A percentile compares a stretch with the other conserved stretches of the same genome.
Conservation (phyloP, 1,140 invertebrate species). For the Mylabris phalerata region DNA sequence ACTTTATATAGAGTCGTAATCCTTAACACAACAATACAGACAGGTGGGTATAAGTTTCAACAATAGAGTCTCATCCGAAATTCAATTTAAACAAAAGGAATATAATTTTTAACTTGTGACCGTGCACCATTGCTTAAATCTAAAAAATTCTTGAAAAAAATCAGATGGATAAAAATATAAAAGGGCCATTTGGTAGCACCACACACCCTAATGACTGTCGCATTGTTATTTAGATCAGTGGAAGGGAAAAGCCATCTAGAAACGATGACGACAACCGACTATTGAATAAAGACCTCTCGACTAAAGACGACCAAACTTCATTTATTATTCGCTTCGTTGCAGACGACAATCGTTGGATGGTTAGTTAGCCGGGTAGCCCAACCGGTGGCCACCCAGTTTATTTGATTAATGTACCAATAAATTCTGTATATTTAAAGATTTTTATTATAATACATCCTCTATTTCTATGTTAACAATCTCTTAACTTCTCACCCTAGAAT, state of each 20-base stretch:
- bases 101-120: too few relatives aligned
- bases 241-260: too few relatives aligned
- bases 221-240: constrained; percentile 9
- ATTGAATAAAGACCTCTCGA: constrained; percentile 7
- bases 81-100: too few relatives aligned
- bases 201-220: background rate
- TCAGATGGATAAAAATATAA: background rate
- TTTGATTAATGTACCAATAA: constrained; percentile 14
- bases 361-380: background rate
- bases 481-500: too few relatives aligned
- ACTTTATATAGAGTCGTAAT: too few relatives aligned
- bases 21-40: too few relatives aligned
- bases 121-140: too few relatives aligned
- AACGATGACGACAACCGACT: background rate
- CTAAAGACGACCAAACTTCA: background rate
- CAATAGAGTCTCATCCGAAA: too few relatives aligned
- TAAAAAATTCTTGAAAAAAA: too few relatives aligned
- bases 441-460: constrained; percentile 8
- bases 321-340: constrained; percentile 10
- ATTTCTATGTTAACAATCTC: too few relatives aligned
- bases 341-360: constrained; percentile 6
- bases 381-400: constrained; percentile 9
- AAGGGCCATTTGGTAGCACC: background rate
- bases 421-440: constrained; percentile 4
- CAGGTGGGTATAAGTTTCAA: too few relatives aligned